These are phyloP conservation scores for Magallana gigas DNA, from an alignment of 1,140 invertebrate species.

Conservation along the genomic window DNA sequence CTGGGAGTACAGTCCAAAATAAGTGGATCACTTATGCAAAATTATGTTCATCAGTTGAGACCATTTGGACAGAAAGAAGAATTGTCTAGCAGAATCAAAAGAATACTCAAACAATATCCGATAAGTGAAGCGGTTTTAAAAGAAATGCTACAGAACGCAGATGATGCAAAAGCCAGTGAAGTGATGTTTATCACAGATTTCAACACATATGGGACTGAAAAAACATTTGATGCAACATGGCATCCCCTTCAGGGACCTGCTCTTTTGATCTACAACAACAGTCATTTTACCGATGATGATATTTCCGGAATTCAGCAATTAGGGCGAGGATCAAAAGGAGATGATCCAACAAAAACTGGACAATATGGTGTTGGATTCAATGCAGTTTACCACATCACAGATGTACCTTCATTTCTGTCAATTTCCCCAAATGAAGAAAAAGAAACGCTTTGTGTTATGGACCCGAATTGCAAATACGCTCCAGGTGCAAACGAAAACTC, in stretches of 20 bases:
- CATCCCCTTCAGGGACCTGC: conserved; percentile 73
- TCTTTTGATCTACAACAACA: conserved; percentile 74
- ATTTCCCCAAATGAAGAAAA: too few species aligned
- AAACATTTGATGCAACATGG: conserved; percentile 64
- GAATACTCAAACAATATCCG: conserved; percentile 73
- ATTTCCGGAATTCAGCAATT: conserved; percentile 73
- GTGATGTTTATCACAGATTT: conserved; percentile 74
- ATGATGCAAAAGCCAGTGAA: conserved; percentile 76
- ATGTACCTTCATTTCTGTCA: conserved; percentile 74
- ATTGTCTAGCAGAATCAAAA: conserved; percentile 71
- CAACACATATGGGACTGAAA: conserved; percentile 58
- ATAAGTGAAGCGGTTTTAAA: conserved; percentile 70
- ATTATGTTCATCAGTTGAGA: conserved; percentile 31
- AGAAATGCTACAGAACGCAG: conserved; percentile 80
- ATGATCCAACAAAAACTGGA: conserved; percentile 69
- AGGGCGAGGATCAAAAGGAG: conserved; percentile 69
- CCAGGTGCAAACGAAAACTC: conserved; percentile 58
- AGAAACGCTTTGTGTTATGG: too few species aligned
- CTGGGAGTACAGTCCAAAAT: conserved; percentile 68
- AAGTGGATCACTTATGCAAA: conserved; percentile 46
- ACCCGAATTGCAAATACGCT: conserved; percentile 73
- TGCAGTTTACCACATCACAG: conserved; percentile 77
- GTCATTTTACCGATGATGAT: conserved; percentile 71
- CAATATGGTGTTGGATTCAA: conserved; percentile 77
- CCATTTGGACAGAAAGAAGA: conserved; percentile 74